phyloP scores from a whole-genome alignment of 2,888 invertebrate species.

The Lithosia quadra region DNA sequence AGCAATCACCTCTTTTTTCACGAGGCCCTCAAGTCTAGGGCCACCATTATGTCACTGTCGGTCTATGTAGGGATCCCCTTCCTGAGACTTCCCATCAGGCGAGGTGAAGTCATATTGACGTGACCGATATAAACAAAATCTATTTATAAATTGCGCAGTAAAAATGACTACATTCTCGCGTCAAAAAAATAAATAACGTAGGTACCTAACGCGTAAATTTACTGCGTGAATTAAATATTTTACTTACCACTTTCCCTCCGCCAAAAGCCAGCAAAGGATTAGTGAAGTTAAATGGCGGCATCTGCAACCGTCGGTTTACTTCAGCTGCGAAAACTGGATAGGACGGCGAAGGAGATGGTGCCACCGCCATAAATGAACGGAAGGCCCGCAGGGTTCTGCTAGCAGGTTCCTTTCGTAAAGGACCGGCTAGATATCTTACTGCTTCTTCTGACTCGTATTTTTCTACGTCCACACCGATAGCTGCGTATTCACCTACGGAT shows the following conservation, averaged over 20 bases:
- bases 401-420: conserved; percentile 89
- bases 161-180: too few species aligned
- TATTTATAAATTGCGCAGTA: too few species aligned
- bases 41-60: too few species aligned
- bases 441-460: conserved; percentile 94
- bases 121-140: too few species aligned
- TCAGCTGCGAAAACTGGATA: conserved; percentile 91
- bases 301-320: conserved; percentile 94
- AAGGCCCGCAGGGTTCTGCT: conserved; percentile 90
- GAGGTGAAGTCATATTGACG: too few species aligned
- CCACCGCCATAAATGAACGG: conserved; percentile 93
- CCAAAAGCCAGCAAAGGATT: conserved; percentile 92
- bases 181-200: too few species aligned
- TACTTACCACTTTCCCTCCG: conserved; percentile 90
- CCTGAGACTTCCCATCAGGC: too few species aligned
- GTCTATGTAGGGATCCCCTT: too few species aligned
- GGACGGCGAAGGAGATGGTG: conserved; percentile 91
- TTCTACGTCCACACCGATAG: conserved; percentile 96
- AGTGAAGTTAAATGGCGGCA: conserved; percentile 95
- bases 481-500: conserved; percentile 94
- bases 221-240: too few species aligned
- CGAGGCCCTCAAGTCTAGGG: too few species aligned
- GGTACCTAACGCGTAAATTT: too few species aligned
- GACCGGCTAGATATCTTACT: conserved; percentile 92
- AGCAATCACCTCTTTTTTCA: too few species aligned